These are phyloP conservation scores for Falcunculus frontatus DNA, from an alignment of 2,113 vertebrate species.

Conservation along the genomic window DNA sequence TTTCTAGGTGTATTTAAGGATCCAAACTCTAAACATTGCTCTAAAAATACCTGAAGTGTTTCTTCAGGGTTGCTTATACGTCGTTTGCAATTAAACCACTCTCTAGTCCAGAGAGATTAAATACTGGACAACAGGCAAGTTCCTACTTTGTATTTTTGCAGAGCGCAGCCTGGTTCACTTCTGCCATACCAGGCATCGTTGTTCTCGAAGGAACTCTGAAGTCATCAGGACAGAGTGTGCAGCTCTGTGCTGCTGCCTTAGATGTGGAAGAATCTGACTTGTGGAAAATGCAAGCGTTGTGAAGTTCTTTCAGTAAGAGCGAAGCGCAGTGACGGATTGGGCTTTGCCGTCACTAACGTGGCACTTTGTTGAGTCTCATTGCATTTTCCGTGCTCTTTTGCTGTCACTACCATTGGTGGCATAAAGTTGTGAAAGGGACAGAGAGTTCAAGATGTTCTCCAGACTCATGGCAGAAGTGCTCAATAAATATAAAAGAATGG, in stretches of 20 bases:
- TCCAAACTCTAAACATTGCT: background rate
- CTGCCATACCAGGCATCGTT: fast-evolving
- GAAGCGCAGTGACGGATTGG: background rate
- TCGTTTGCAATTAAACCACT: background rate
- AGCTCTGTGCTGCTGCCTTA: background rate
- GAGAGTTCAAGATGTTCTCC: background rate
- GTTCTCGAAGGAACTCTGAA: background rate
- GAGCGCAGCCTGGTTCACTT: background rate
- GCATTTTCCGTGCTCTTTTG: background rate
- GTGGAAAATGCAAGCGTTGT: background rate
- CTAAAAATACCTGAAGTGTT: background rate
- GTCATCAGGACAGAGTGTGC: fast-evolving
- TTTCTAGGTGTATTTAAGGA: background rate
- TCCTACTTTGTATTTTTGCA: background rate
- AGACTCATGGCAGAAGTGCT: background rate
- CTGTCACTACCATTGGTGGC: background rate
- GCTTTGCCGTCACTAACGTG: background rate
- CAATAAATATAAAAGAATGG: background rate
- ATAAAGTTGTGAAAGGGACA: background rate
- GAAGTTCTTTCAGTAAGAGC: background rate
- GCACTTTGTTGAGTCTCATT: background rate
- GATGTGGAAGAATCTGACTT: background rate
- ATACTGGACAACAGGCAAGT: background rate
- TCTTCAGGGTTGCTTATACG: background rate
- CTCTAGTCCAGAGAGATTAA: background rate